Base-by-base conservation (phyloP, 2,888 invertebrate genomes). In the Sympetrum striolatum region DNA sequence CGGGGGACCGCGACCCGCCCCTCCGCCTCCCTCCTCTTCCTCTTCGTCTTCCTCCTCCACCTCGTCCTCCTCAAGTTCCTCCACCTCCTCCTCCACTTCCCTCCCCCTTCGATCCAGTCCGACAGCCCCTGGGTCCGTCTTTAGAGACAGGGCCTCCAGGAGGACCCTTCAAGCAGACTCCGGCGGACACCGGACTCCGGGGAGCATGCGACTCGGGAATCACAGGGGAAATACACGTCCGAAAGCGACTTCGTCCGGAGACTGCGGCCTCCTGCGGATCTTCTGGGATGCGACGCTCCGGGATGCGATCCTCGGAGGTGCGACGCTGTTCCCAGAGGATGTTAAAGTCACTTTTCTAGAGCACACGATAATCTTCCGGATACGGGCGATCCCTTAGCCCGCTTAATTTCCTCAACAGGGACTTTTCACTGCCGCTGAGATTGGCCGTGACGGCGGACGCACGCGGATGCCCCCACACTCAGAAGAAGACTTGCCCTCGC, bases 51-150 rank as follows among this genome's bases (percentile, higher is more conserved):
- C 86, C 60, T 86, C 86, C 86, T 86, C 86, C 86, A 60, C 94
- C 94, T 93, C 92, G 93, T 92, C 93, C 93, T 93, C 93, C 94
- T 93, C 94, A 93, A 92, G 92, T 92, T 92, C 92, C 92, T 92
- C 91, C 92, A 92, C 94, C 95, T 94, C 94, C 94, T 81, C 91
- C 81, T 90, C 91, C 90, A 90, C 90, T 81, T 64, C 81, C 79
- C 91, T 80, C 80, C 81, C 90, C 91, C 86, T 58, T 60, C 86
- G 86, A 86, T 86, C 86, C 86, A 86, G 86, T 14, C 86, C 86
- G 86, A 48, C 86, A 58, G 37, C 86, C 37, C 86, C 86, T 58
- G n/a, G 37, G 58, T 86, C 86, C 86, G 86, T 86, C 37, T 60
- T 86, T 35, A 37, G 37, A 37, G 37, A 86, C 10, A 86, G 86